These are phyloP conservation scores for Crotalus helleri DNA, from an alignment of 2,113 vertebrate genomes.

Conservation along the genomic window DNA sequence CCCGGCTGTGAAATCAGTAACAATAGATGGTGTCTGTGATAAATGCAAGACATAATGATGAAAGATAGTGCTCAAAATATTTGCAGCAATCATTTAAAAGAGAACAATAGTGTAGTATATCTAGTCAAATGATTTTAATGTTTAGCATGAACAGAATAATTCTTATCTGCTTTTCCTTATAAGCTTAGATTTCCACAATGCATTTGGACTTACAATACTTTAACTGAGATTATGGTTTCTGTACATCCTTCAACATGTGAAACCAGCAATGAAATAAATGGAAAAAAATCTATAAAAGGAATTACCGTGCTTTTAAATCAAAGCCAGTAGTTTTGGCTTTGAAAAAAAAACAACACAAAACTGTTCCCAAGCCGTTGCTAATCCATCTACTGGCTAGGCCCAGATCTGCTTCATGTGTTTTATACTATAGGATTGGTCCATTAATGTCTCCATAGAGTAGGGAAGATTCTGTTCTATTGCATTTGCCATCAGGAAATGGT, in stretches of 20 bases:
- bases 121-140: background rate
- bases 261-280: background rate
- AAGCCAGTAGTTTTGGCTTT: background rate
- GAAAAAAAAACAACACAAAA: background rate
- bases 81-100: background rate
- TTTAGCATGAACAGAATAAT: background rate
- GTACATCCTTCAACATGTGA: background rate
- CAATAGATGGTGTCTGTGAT: conserved; percentile 62
- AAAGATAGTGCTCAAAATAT: conserved; percentile 15
- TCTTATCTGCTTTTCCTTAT: background rate
- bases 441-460: background rate
- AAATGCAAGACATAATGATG: conserved; percentile 31
- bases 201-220: background rate
- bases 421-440: background rate
- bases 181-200: background rate
- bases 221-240: background rate
- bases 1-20: conserved; percentile 58
- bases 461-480: background rate
- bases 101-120: background rate
- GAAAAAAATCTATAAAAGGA: background rate
- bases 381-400: background rate
- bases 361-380: background rate
- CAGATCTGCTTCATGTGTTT: background rate
- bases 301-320: background rate
- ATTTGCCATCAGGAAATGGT: background rate